Evolutionary conservation across 1,140 invertebrate species (phyloP), one percentile per base, ranked within the genome.

Genomic region (Parapsyche elsis): DNA sequence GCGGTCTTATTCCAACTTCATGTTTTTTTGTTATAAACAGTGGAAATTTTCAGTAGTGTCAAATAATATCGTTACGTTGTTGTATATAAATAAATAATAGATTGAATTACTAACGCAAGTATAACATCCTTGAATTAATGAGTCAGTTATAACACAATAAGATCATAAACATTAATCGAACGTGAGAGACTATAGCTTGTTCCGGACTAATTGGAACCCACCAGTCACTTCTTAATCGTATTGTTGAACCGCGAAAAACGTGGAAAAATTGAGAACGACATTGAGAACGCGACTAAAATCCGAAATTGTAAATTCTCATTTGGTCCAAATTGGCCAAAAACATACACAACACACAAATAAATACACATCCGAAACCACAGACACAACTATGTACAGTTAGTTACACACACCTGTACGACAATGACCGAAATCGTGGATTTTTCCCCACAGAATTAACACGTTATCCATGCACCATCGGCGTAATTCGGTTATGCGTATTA

Each of bases 401-500:
- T 7, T 53, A 53, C 10, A 53, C 16, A 53, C 10, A 53, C 10
- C 12, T 53, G 49, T 53, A 53, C 49, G 16, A 53, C 49, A 53
- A 53, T 53, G 16, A 16, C 16, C 16, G 16, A 53, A 67, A 67
- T 67, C 64, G 64, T 24, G 21, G 64, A 26, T 9, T 67, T 67
- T 67, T 67, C 64, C 24, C 64, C 26, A 21, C 26, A 67, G 64
- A 67, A 67, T 67, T 26, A 67, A 67, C 7, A 21, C 21, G 59
- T 5, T 53, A 53, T 38, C 49, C 12, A 19, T 16, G 49, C 49
- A 9, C 57, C 57, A 61, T 67, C 64, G 64, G 64, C 64, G 64
- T 67, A 30, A 67, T 67, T 67, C 24, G 64, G 24, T 67, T 19
- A 26, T 53, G 49, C 57, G n/a, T 38, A 21, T 61, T 61, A 16